These are phyloP conservation scores for Labeo catla DNA, from an alignment of 2,113 vertebrate species.

Conservation along the genomic window DNA sequence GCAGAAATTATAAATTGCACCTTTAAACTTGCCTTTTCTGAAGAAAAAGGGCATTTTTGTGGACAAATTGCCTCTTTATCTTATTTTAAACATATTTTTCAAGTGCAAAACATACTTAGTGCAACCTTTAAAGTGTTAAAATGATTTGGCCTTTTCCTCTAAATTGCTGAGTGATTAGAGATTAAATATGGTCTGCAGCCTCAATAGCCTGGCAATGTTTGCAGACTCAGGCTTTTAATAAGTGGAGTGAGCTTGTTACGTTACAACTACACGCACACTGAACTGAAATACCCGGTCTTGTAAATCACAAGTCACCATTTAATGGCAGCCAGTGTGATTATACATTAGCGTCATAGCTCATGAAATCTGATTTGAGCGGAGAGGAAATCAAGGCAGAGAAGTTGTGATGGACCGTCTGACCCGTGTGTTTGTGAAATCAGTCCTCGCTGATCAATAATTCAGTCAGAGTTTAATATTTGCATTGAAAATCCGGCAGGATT, in stretches of 20 bases:
- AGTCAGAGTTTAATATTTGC: constrained; percentile 54
- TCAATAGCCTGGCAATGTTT: constrained; percentile 11
- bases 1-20: neutral
- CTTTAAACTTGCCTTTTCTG: neutral
- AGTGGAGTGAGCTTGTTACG: constrained; percentile 8
- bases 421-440: constrained; percentile 37
- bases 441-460: constrained; percentile 60
- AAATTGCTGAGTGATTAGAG: constrained; percentile 22
- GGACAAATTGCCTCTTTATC: neutral
- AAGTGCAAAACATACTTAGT: neutral
- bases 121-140: neutral
- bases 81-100: neutral
- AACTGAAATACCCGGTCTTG: neutral
- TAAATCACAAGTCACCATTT: constrained; percentile 31
- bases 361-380: constrained; percentile 43
- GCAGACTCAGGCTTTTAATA: constrained; percentile 31
- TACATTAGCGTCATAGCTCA: constrained; percentile 38
- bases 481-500: constrained; percentile 31
- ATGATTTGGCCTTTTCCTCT: constrained; percentile 2
- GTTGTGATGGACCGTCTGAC: constrained; percentile 22
- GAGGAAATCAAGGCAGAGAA: constrained; percentile 10
- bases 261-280: constrained; percentile 9
- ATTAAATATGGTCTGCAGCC: neutral
- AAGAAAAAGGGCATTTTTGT: neutral
- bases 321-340: constrained; percentile 42